A percentile compares a stretch with the other conserved stretches of the same genome.
Evolutionary conservation across 2,113 vertebrate species (phyloP).

Genomic region (Heteronetta atricapilla): DNA sequence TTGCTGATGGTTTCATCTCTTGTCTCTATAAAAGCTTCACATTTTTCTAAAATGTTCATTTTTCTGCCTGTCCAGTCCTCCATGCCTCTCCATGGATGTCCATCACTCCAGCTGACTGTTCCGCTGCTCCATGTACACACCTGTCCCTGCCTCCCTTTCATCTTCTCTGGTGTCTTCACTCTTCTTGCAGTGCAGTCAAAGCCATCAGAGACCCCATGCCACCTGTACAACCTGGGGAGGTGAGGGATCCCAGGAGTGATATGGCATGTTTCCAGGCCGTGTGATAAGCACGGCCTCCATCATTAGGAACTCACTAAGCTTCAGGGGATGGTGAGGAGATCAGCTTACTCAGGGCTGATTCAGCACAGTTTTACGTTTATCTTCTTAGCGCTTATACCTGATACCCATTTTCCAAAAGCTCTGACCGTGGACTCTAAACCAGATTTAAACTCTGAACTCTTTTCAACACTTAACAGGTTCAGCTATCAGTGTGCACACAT

Average conservation of each 20-base stretch:
- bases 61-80: not conserved
- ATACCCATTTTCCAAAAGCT: not conserved
- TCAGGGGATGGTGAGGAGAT: not conserved
- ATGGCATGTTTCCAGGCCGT: not conserved
- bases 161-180: not conserved
- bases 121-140: not conserved
- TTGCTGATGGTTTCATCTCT: not conserved
- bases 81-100: not conserved
- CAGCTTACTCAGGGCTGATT: not conserved
- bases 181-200: not conserved
- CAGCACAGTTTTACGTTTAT: not conserved
- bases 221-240: rapidly evolving
- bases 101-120: rapidly evolving
- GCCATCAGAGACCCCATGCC: not conserved
- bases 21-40: not conserved
- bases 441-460: not conserved
- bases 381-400: not conserved
- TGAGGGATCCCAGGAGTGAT: not conserved
- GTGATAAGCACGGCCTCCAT: not conserved
- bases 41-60: not conserved
- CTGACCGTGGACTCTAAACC: not conserved
- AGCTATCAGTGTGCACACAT: not conserved
- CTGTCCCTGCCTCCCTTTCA: not conserved
- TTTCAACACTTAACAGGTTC: not conserved
- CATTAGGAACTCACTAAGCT: not conserved